A percentile compares a stretch with the other conserved stretches of the same genome.
phyloP scores from a whole-genome alignment of 2,113 vertebrate genomes.

The Cacatua alba region DNA sequence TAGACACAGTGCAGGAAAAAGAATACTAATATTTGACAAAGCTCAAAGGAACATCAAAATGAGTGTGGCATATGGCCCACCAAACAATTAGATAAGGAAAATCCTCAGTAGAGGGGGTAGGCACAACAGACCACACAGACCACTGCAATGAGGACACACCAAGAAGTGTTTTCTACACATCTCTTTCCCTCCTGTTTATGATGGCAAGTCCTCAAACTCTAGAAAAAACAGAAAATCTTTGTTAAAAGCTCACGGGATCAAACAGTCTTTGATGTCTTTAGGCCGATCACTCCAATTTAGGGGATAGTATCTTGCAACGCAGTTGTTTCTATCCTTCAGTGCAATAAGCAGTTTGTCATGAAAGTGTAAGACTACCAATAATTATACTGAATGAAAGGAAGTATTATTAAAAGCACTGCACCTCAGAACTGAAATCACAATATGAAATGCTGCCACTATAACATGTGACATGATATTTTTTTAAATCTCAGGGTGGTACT shows the following conservation, averaged over 20 bases:
- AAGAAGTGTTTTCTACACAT: neutral
- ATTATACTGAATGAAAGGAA: conserved; percentile 7
- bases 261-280: neutral
- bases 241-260: neutral
- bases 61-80: neutral
- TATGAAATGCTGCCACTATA: neutral
- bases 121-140: neutral
- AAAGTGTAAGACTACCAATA: neutral
- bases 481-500: neutral
- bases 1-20: neutral
- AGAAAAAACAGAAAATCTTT: neutral
- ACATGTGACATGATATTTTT: neutral
- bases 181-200: neutral
- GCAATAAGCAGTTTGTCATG: neutral
- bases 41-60: neutral
- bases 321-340: neutral
- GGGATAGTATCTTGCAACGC: neutral
- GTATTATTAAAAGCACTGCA: neutral
- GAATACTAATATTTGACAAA: neutral
- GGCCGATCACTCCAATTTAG: neutral
- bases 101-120: neutral
- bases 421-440: neutral
- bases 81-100: neutral
- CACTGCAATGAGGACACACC: neutral
- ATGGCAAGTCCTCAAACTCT: neutral